phyloP scores from a whole-genome alignment of 2,113 vertebrate genomes.

The Pterophyllum scalare region DNA sequence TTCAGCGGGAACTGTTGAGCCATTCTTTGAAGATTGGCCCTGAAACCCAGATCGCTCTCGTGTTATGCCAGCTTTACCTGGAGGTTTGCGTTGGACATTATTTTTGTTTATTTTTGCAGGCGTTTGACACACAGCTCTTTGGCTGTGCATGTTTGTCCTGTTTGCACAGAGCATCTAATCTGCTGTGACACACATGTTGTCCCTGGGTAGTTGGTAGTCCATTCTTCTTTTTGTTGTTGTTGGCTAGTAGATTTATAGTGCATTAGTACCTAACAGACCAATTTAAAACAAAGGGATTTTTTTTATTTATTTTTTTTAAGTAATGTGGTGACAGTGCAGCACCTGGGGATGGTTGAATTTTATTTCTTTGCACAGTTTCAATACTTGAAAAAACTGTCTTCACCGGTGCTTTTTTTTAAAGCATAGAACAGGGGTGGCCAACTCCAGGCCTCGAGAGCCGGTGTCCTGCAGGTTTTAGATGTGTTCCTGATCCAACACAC shows the following conservation, averaged over 20 bases:
- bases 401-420: background rate
- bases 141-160: conserved; percentile 4
- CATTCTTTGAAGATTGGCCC: background rate
- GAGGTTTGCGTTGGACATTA: background rate
- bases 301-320: accelerated
- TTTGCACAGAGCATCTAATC: background rate
- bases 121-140: background rate
- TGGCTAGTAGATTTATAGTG: background rate
- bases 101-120: background rate
- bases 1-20: background rate
- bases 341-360: too few relatives aligned
- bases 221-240: background rate
- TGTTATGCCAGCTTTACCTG: background rate
- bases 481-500: too few relatives aligned
- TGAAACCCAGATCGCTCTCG: background rate
- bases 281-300: background rate
- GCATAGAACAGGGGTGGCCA: too few relatives aligned
- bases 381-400: background rate
- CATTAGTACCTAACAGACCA: background rate
- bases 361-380: background rate
- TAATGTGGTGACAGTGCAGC: background rate
- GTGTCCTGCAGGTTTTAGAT: too few relatives aligned
- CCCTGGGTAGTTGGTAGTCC: background rate
- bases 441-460: too few relatives aligned
- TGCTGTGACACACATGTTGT: background rate